phyloP scores from a whole-genome alignment of 2,888 invertebrate genomes.

The Orchestes rusci region DNA sequence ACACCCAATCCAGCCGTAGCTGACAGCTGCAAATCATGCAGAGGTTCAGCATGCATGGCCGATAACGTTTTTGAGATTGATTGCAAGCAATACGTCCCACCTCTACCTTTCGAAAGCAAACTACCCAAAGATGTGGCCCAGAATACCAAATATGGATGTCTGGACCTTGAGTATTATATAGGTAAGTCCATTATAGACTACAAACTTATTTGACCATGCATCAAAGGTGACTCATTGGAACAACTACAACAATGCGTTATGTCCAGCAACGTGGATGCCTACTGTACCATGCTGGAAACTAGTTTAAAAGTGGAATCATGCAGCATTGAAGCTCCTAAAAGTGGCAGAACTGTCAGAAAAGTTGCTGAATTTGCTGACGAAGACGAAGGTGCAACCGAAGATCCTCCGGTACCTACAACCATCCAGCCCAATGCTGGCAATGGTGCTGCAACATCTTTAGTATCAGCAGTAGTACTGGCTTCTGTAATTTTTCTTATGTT shows the following conservation, averaged over 20 bases:
- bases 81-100: conserved; percentile 7
- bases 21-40: conserved; percentile 13
- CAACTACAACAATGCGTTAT: conserved; percentile 10
- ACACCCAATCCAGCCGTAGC: conserved; percentile 15
- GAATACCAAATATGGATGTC: conserved; percentile 12
- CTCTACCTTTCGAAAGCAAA: conserved; percentile 11
- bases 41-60: conserved; percentile 7
- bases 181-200: conserved; percentile 8
- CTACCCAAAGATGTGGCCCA: background rate
- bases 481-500: too few species aligned
- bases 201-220: conserved; percentile 1
- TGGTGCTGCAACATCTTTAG: too few species aligned
- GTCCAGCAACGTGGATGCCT: conserved; percentile 6
- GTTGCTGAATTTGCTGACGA: background rate
- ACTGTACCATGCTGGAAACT: conserved; percentile 7
- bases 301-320: conserved; percentile 7
- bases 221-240: conserved; percentile 8
- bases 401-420: too few species aligned
- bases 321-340: background rate
- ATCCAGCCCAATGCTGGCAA: too few species aligned
- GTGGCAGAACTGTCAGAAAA: background rate
- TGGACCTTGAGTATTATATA: conserved; percentile 14
- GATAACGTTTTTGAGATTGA: conserved; percentile 3
- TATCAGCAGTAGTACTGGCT: too few species aligned
- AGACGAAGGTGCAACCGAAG: background rate